Conservation (phyloP, 2,113 vertebrate species). For the Castor canadensis region DNA sequence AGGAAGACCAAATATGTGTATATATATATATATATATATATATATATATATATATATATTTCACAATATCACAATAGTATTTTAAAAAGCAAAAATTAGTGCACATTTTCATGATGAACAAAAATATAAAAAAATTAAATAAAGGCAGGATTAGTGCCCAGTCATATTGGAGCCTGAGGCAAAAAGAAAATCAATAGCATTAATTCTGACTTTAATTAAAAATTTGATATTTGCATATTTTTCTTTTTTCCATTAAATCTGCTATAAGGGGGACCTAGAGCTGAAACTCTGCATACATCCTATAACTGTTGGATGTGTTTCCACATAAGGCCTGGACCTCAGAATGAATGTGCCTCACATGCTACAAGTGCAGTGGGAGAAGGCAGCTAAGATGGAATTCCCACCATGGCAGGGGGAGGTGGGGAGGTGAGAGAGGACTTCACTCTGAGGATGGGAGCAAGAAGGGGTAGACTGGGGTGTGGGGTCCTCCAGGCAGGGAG, state of each 20-base stretch:
- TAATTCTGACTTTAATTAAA: neutral
- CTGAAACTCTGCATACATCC: neutral
- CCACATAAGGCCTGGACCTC: neutral
- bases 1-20: too few relatives aligned
- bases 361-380: neutral
- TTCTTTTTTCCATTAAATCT: neutral
- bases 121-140: conserved; percentile 3
- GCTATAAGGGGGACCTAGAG: neutral
- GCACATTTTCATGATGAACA: neutral
- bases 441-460: neutral
- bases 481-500: neutral
- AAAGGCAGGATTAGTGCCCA: neutral
- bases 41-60: too few relatives aligned
- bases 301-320: neutral
- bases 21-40: too few relatives aligned
- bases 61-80: too few relatives aligned
- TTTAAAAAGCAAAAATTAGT: neutral
- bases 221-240: neutral
- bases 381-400: neutral
- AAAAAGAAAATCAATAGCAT: neutral
- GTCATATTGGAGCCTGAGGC: too few relatives aligned
- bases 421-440: too few relatives aligned
- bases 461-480: neutral
- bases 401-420: too few relatives aligned
- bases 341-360: neutral